Evolutionary conservation across 2,797 vertebrate species (phyloP), one percentile per base, ranked within the genome.

Genomic region (Chloroceryle inda): DNA sequence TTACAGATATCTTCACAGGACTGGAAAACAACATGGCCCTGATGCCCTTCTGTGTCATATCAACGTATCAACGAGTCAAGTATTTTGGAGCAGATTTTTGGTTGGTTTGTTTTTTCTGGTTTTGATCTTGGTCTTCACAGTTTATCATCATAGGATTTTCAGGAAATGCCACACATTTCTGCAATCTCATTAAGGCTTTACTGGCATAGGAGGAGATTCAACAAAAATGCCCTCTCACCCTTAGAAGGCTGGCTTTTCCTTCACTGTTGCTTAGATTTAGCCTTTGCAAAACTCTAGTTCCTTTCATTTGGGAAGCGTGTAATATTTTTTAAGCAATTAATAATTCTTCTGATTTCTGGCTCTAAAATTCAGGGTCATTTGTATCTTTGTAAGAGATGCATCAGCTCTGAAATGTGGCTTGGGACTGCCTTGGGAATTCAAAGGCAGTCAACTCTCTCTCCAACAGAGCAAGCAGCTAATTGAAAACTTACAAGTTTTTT

Each of bases 401-500:
- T 10, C 31, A 61, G 24, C 33, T 75, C 77, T 24, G 47, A 58
- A 77, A 75, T 45, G 9, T 52, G 29, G 4, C 42, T 0, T 75
- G 27, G 53, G 35, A 64, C 37, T 61, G 21, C 6, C 19, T 55
- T 62, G 4, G 20, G 45, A 89, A 66, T 33, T 80, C 49, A 78
- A 29, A 66, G 31, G 15, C 1, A 66, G 10, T 45, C 31, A 59
- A 49, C 35, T 22, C 44, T 35, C 72, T 29, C 23, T 75, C 45
- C 24, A 75, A 52, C 8, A 50, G 13, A 63, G 6, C 16, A 62
- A 91, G 22, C 2, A 24, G 8, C 16, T 24, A 53, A 90, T 52
- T 42, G 33, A 77, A 88, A 85, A 97, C 98, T 97, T 96, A 99
- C 98, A 52, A 95, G 90, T 88, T 97, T 98, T 89, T 95, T 98